phyloP scores from a whole-genome alignment of 2,113 vertebrate genomes.

The Syrrhaptes paradoxus region DNA sequence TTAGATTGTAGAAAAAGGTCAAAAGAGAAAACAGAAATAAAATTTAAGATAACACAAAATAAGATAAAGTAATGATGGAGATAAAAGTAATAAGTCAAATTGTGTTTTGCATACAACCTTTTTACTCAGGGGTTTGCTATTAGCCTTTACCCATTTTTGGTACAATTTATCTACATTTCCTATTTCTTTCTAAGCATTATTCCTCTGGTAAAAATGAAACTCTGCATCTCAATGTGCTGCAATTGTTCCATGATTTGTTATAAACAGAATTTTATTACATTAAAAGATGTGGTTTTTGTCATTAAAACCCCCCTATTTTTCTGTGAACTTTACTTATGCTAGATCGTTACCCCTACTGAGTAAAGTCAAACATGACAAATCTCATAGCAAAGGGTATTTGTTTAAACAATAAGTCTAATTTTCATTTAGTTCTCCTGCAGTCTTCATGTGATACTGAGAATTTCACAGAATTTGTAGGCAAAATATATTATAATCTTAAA shows the following conservation, averaged over 20 bases:
- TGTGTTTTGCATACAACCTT: neutral
- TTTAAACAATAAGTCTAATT: slow-evolving; percentile 15
- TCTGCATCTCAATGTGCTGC: neutral
- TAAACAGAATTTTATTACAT: neutral
- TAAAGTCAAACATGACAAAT: neutral
- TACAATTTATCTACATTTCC: neutral
- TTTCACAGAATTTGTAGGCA: neutral
- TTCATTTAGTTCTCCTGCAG: neutral
- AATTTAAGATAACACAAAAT: neutral
- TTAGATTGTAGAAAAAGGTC: neutral
- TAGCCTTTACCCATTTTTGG: neutral
- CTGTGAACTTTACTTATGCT: neutral
- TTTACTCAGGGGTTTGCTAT: neutral
- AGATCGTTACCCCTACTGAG: neutral
- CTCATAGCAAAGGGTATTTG: neutral
- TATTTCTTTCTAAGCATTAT: neutral
- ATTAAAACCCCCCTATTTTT: neutral
- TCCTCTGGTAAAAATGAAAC: neutral
- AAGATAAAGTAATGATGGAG: neutral
- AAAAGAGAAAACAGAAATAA: neutral
- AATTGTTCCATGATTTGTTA: neutral
- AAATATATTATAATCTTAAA: neutral
- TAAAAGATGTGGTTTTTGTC: neutral
- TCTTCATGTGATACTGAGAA: neutral
- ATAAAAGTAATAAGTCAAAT: neutral